Conservation (phyloP, 2,888 invertebrate species). For the Nesidiocoris tenuis region DNA sequence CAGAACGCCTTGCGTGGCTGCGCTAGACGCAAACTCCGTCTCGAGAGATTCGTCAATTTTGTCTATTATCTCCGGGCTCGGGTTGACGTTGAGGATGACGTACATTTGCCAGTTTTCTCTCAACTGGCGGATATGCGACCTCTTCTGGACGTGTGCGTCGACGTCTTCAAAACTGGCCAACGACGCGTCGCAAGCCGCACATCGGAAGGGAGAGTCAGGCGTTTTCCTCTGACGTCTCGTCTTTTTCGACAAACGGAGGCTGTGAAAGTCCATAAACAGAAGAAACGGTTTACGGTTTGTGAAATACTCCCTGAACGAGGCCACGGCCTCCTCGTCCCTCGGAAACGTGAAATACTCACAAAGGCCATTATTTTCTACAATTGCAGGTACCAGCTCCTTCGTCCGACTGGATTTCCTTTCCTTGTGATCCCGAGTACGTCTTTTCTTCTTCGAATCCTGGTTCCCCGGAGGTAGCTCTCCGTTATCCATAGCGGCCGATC, state of each 20-base stretch:
- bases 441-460: not conserved
- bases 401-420: too few relatives aligned
- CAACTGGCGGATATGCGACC: not conserved
- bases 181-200: not conserved
- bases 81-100: not conserved
- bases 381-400: too few relatives aligned
- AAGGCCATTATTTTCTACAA: not conserved
- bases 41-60: constrained; percentile 26
- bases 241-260: not conserved
- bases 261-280: constrained; percentile 23
- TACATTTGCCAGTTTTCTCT: constrained; percentile 2
- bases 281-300: constrained; percentile 20
- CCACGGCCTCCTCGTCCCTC: not conserved
- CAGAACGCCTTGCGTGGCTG: not conserved
- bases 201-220: not conserved
- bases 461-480: not conserved
- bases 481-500: not conserved
- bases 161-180: constrained; percentile 1
- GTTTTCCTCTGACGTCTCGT: not conserved
- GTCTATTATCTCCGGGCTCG: not conserved
- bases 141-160: constrained; percentile 3
- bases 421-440: too few relatives aligned
- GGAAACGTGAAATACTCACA: not conserved
- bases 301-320: constrained; percentile 15
- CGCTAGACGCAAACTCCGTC: not conserved